Percentiles rank a stretch among this genome's conserved stretches.
These are phyloP conservation scores for Glaucomys volans DNA, from an alignment of 2,113 vertebrate genomes.

Conservation along the genomic window DNA sequence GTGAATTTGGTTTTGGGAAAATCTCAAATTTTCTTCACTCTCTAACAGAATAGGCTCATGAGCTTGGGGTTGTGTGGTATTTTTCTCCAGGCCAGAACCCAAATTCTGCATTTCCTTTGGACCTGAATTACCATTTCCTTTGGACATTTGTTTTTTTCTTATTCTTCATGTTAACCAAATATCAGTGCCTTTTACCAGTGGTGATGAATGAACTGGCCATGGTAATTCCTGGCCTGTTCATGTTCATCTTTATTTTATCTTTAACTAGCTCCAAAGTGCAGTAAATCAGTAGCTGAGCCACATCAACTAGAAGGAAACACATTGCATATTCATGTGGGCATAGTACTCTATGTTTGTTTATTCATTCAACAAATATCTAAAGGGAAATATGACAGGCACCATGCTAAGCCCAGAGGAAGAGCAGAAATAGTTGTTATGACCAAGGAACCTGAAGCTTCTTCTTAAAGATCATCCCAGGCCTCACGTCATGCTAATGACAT, in stretches of 20 bases:
- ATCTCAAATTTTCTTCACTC: neutral
- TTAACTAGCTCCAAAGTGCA: constrained; percentile 69
- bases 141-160: constrained; percentile 11
- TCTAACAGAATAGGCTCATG: neutral
- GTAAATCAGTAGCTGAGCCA: constrained; percentile 18
- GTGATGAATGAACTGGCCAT: neutral
- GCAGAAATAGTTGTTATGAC: neutral
- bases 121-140: constrained; percentile 40
- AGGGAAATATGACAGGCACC: neutral
- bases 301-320: constrained; percentile 27
- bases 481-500: neutral
- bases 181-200: constrained; percentile 47
- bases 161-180: neutral
- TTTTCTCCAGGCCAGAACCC: too few relatives aligned
- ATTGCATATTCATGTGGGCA: constrained; percentile 8
- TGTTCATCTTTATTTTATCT: constrained; percentile 63
- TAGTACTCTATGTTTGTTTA: constrained; percentile 45
- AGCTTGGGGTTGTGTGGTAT: neutral
- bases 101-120: neutral
- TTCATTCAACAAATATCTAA: constrained; percentile 20
- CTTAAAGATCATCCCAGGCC: neutral
- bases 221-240: constrained; percentile 20
- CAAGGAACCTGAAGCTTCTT: constrained; percentile 10
- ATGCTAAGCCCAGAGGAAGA: neutral
- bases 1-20: constrained; percentile 40